Evolutionary conservation across 2,888 invertebrate species (phyloP), one percentile per base, ranked within the genome.

Genomic region (Caenorhabditis sp.): DNA sequence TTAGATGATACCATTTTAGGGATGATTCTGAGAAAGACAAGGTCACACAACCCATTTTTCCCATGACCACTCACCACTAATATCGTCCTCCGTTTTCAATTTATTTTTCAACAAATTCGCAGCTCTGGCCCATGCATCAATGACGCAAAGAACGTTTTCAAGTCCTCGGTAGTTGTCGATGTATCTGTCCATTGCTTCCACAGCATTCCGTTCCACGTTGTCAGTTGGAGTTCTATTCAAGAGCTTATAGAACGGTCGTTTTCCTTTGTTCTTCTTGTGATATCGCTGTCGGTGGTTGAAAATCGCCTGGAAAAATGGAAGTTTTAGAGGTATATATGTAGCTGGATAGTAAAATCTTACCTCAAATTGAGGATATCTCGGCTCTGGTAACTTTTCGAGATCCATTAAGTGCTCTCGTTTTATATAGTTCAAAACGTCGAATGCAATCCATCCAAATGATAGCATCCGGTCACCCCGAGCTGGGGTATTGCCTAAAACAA

Each of bases 381-480:
- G 11, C 5, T 24, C 18, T 8, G 62, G 40, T 13, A 71, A 35
- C 11, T 15, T 26, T 28, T 50, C 44, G 9, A 26, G 22, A 2
- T 28, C 28, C 22, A 44, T 5, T 0, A 62, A 1, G 6, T 64
- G 56, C 26, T 64, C 44, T 0, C 3, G 11, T 58, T 56, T 64
- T 5, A 72, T 55, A 11, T 15, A 3, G 32, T 82, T 80, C 8
- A 90, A 65, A 40, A 90, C 81, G 50, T 90, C 90, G 65, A 82
- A 87, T 0, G 85, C 88, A 15, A 90, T 78, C 90, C 90, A 90
- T 0, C 84, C 85, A 58, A 89, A 90, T 8, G 90, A 89, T 15
- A 90, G 85, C 20, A 78, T 77, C 20, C 62, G 51, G 4, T 84
- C 80, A 1, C 61, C 65, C 11, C 40, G 62, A 6, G 62, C 47